Conservation (phyloP, 2,888 invertebrate genomes). For the Drosophila picticornis region DNA sequence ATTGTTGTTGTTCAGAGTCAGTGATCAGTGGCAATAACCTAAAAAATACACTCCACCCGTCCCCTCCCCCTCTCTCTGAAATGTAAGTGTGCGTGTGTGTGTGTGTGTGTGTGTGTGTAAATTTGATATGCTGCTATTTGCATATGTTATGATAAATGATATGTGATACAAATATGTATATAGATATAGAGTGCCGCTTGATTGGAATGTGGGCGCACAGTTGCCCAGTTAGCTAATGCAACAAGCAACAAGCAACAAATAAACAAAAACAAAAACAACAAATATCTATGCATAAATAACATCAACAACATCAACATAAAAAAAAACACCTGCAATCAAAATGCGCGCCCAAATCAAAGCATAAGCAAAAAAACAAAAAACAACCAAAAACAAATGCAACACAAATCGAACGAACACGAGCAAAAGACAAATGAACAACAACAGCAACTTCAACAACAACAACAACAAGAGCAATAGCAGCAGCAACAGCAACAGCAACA, state of each 20-base stretch:
- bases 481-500: constrained; percentile 34
- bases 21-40: constrained; percentile 59
- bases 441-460: constrained; percentile 29
- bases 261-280: constrained; percentile 33
- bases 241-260: constrained; percentile 41
- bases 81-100: constrained; percentile 38
- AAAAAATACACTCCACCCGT: neutral
- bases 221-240: constrained; percentile 52
- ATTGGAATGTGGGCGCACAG: constrained; percentile 68
- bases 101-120: constrained; percentile 49
- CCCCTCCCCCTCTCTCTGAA: neutral
- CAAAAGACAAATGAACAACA: constrained; percentile 47
- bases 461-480: constrained; percentile 34
- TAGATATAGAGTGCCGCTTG: constrained; percentile 57
- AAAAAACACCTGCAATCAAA: constrained; percentile 61
- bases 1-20: constrained; percentile 48
- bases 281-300: constrained; percentile 25
- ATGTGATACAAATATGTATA: constrained; percentile 41
- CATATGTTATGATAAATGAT: constrained; percentile 63
- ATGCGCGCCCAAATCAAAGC: constrained; percentile 48
- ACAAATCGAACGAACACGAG: constrained; percentile 56
- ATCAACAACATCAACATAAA: constrained; percentile 25
- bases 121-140: constrained; percentile 63
- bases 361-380: constrained; percentile 12
- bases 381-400: constrained; percentile 34